Evolutionary conservation across 2,113 vertebrate species (phyloP).

Genomic region (Oxygymnocypris stewartii): DNA sequence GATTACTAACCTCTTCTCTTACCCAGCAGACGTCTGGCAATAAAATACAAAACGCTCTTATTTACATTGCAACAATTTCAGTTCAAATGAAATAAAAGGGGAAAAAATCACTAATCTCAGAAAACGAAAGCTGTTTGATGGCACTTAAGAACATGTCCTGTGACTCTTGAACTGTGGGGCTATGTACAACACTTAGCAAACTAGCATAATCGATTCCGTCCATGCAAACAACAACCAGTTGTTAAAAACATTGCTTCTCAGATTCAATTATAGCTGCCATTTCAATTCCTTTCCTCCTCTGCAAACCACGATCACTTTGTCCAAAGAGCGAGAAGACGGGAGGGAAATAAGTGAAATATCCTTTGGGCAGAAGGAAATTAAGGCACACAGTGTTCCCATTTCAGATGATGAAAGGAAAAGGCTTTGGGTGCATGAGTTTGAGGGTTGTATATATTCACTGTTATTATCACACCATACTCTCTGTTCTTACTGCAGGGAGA

Average conservation of each 20-base stretch:
- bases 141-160: background rate
- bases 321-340: no score
- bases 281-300: slow-evolving; percentile 44
- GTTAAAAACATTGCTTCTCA: slow-evolving; percentile 22
- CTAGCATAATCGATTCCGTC: slow-evolving; percentile 9
- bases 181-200: slow-evolving; percentile 45
- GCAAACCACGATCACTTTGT: slow-evolving; percentile 30
- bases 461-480: slow-evolving; percentile 10
- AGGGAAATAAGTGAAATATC: slow-evolving; percentile 10
- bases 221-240: slow-evolving; percentile 25
- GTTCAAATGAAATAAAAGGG: background rate
- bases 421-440: background rate
- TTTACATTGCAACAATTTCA: background rate
- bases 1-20: background rate
- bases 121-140: slow-evolving; percentile 11
- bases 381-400: slow-evolving; percentile 20
- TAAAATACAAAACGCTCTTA: background rate
- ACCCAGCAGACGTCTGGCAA: background rate
- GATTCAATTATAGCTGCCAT: slow-evolving; percentile 54
- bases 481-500: background rate
- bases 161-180: slow-evolving; percentile 36
- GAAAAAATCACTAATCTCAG: background rate
- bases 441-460: background rate
- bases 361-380: slow-evolving; percentile 29
- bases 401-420: slow-evolving; percentile 27